Percentiles rank a stretch among this genome's conserved stretches.
These are phyloP conservation scores for Zoroaster sp. DNA, from an alignment of 53 echinoderm and acorn worm genomes.

Conservation along the genomic window DNA sequence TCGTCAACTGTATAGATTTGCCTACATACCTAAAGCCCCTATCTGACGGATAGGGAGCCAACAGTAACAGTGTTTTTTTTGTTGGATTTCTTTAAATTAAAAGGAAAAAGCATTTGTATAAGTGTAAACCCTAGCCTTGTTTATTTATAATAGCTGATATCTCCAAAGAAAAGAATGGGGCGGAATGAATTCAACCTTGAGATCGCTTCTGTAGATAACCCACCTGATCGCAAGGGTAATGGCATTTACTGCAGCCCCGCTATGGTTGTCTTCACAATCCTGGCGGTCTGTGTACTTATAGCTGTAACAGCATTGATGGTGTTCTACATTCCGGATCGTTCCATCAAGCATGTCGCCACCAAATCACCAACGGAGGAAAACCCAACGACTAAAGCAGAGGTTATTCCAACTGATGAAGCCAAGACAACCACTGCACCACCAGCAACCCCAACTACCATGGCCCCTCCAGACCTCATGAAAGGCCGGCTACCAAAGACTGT, in stretches of 20 bases:
- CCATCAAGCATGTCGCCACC: neutral
- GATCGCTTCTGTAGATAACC: neutral
- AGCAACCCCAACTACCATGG: neutral
- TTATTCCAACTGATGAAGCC: neutral
- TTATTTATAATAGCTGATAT: neutral
- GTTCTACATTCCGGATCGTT: slow-evolving; percentile 85
- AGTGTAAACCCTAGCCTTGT: neutral
- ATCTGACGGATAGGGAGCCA: too few species aligned
- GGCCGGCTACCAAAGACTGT: slow-evolving; percentile 44
- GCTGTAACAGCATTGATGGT: slow-evolving; percentile 77
- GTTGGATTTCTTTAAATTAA: neutral
- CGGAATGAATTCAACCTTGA: neutral
- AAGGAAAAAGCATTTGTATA: neutral
- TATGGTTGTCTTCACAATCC: slow-evolving; percentile 55
- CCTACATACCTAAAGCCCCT: too few species aligned
- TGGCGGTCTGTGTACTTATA: slow-evolving; percentile 63
- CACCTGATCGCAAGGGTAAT: slow-evolving; percentile 12
- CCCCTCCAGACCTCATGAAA: slow-evolving; percentile 67
- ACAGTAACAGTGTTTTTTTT: too few species aligned
- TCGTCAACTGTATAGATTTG: too few species aligned
- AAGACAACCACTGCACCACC: neutral
- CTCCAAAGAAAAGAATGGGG: neutral
- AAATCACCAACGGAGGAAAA: neutral
- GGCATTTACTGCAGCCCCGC: slow-evolving; percentile 72
- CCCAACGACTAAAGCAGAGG: neutral